These are phyloP conservation scores for Cebus imitator DNA, from an alignment of 2,113 vertebrate genomes.

Conservation along the genomic window DNA sequence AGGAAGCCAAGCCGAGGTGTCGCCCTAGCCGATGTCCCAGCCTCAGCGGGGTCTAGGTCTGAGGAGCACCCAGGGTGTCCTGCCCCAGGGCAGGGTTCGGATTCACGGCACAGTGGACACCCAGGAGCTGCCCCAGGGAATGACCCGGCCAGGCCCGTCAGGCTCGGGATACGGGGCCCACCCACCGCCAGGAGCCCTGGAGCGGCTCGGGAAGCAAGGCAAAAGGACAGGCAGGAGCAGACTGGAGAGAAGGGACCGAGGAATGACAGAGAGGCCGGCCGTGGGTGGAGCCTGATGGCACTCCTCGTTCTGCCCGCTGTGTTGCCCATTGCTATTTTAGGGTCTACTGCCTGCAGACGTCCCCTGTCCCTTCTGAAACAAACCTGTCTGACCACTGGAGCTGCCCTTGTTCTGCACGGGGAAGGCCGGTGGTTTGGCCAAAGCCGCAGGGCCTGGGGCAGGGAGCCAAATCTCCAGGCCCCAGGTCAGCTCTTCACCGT, in stretches of 20 bases:
- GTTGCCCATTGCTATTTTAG: too few species aligned
- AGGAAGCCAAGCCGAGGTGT: not conserved
- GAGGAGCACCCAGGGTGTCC: too few species aligned
- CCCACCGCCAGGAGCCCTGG: fast-evolving
- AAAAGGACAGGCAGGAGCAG: not conserved
- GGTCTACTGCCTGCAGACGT: not conserved
- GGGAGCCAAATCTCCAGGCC: not conserved
- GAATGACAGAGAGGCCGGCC: not conserved
- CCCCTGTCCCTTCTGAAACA: not conserved
- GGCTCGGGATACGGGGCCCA: not conserved
- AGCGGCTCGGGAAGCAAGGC: fast-evolving
- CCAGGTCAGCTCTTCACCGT: not conserved
- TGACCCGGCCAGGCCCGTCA: not conserved
- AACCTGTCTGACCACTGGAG: not conserved
- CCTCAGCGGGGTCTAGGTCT: not conserved
- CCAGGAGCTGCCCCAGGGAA: not conserved
- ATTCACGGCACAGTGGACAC: not conserved
- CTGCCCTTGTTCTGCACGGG: not conserved
- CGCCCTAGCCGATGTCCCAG: fast-evolving
- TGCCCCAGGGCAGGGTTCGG: fast-evolving
- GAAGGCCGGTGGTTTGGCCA: not conserved
- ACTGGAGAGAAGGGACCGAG: not conserved
- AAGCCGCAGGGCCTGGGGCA: not conserved
- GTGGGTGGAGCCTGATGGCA: fast-evolving
- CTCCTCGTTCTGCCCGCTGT: fast-evolving